Conservation (phyloP, 2,797 vertebrate species). For the Thamnophis elegans region DNA sequence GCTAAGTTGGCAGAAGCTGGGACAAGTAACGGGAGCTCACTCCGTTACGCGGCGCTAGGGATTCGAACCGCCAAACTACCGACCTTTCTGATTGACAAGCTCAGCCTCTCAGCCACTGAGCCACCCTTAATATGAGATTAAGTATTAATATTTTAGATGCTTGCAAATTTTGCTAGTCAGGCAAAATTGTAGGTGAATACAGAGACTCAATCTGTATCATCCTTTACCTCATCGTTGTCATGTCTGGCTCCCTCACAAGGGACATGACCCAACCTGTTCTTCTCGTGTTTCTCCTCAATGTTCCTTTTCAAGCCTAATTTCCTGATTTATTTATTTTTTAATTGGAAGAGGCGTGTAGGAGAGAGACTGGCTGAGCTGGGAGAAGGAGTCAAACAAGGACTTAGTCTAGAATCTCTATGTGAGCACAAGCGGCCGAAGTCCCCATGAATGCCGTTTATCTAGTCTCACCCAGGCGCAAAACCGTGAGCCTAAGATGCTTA, state of each 20-base stretch:
- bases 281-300: neutral
- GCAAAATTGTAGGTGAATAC: constrained; percentile 30
- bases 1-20: too few relatives aligned
- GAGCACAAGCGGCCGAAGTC: neutral
- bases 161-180: constrained; percentile 37
- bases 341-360: neutral
- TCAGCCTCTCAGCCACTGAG: too few relatives aligned
- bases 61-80: too few relatives aligned
- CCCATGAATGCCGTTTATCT: neutral
- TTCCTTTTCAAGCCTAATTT: neutral
- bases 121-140: too few relatives aligned
- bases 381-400: neutral
- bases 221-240: neutral
- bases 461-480: neutral
- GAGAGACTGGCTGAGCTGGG: neutral
- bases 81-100: too few relatives aligned
- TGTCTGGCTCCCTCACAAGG: neutral
- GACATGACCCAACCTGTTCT: neutral
- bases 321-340: neutral
- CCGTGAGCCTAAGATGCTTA: neutral
- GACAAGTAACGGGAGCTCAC: too few relatives aligned
- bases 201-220: neutral
- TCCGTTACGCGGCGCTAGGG: too few relatives aligned
- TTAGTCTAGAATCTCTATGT: neutral
- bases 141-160: constrained; percentile 10